These are phyloP conservation scores for Periparus ater DNA, from an alignment of 2,797 vertebrate species.

Conservation along the genomic window DNA sequence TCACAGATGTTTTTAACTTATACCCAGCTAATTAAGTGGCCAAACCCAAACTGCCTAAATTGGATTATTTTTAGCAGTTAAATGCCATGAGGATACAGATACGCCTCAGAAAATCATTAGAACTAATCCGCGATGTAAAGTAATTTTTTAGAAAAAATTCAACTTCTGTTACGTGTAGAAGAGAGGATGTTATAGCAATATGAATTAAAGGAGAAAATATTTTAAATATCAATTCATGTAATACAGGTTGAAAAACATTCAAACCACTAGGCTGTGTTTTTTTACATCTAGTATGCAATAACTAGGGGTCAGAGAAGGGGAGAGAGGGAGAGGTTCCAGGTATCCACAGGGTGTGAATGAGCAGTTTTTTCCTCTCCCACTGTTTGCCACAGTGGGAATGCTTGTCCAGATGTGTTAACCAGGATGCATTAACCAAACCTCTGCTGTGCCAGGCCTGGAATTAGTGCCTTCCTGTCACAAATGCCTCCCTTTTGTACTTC, in stretches of 20 bases:
- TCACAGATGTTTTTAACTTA: not conserved
- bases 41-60: not conserved
- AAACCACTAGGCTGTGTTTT: not conserved
- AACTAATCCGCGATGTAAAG: not conserved
- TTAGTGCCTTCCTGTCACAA: not conserved
- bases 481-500: not conserved
- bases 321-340: not conserved
- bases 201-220: not conserved
- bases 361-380: too few relatives aligned
- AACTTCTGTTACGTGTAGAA: not conserved
- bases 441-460: not conserved
- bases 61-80: slow-evolving; percentile 15
- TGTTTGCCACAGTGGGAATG: not conserved
- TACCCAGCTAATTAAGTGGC: not conserved
- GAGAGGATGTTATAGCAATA: not conserved
- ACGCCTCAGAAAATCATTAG: not conserved
- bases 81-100: not conserved
- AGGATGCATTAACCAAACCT: not conserved
- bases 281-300: not conserved
- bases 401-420: not conserved
- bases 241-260: not conserved
- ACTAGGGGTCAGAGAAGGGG: too few relatives aligned
- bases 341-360: not conserved
- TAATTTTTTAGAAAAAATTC: not conserved
- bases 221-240: not conserved